Percentiles rank a stretch among this genome's conserved stretches.
phyloP scores from a whole-genome alignment of 2,797 vertebrate species.

The Aulostomus chinensis region DNA sequence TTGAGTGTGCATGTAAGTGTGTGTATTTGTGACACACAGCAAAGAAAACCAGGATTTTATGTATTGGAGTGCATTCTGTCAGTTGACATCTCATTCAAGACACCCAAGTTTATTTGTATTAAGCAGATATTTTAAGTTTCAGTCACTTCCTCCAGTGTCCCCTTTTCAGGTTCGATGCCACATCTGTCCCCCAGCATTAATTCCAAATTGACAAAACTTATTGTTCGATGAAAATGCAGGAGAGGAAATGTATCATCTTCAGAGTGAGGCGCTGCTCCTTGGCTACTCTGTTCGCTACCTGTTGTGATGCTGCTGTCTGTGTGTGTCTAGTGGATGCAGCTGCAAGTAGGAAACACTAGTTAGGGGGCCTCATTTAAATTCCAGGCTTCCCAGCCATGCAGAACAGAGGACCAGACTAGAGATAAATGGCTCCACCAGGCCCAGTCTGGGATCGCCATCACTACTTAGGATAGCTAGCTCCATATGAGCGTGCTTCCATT shows the following conservation, averaged over 20 bases:
- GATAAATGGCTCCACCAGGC: constrained; percentile 73
- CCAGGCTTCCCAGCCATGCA: constrained; percentile 69
- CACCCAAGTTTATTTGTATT: constrained; percentile 49
- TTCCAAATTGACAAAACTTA: too few relatives aligned
- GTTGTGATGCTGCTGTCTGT: constrained; percentile 47
- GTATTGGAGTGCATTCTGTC: constrained; percentile 57
- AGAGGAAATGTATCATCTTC: too few relatives aligned
- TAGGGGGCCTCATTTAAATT: constrained; percentile 74
- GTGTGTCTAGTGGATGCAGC: constrained; percentile 54
- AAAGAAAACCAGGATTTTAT: constrained; percentile 49
- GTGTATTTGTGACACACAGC: constrained; percentile 27
- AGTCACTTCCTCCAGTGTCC: too few relatives aligned
- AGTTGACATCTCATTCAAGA: constrained; percentile 48
- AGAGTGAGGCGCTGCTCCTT: too few relatives aligned
- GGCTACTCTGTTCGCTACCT: constrained; percentile 21
- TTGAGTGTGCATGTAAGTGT: constrained; percentile 15
- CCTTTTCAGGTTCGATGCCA: too few relatives aligned
- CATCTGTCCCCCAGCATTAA: too few relatives aligned
- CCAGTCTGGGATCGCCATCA: constrained; percentile 67
- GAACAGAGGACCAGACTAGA: constrained; percentile 70
- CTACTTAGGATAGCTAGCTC: constrained; percentile 40
- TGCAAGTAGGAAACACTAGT: constrained; percentile 66
- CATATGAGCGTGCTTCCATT: constrained; percentile 30
- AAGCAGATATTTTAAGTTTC: constrained; percentile 29
- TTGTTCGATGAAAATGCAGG: too few relatives aligned